phyloP scores from a whole-genome alignment of 2,113 vertebrate genomes.

The Podocnemis expansa region DNA sequence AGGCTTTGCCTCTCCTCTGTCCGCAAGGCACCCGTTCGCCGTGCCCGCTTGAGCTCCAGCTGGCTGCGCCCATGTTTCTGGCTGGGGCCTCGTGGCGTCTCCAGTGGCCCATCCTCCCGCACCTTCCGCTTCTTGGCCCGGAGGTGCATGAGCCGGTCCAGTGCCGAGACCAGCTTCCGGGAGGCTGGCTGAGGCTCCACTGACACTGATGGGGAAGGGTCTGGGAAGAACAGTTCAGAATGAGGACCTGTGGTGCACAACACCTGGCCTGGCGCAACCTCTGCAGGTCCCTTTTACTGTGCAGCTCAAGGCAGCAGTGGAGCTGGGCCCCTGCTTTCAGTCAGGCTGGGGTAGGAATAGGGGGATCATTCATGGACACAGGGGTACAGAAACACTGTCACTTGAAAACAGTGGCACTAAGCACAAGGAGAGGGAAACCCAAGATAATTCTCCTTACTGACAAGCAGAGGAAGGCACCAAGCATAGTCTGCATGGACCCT shows the following conservation, averaged over 20 bases:
- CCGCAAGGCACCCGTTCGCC: not conserved
- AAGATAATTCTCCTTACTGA: not conserved
- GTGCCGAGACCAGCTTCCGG: not conserved
- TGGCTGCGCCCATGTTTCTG: not conserved
- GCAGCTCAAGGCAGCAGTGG: not conserved
- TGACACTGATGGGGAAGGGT: not conserved
- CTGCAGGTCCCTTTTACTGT: not conserved
- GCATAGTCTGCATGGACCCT: too few species aligned
- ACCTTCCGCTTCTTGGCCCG: conserved; percentile 3
- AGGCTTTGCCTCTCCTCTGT: not conserved
- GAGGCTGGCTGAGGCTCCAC: not conserved
- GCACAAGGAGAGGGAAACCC: not conserved
- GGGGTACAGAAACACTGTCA: not conserved
- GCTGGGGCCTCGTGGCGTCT: not conserved
- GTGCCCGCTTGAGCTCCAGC: not conserved
- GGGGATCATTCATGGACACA: not conserved
- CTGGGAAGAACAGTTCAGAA: not conserved
- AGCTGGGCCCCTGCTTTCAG: not conserved
- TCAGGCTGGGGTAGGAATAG: not conserved
- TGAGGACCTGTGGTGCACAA: not conserved
- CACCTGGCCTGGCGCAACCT: not conserved
- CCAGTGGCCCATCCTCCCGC: not conserved
- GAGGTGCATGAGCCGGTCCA: conserved; percentile 12
- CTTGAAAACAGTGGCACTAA: not conserved
- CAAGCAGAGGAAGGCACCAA: not conserved